Base-by-base conservation (phyloP, 2,113 vertebrate species). In the Puntigrus tetrazona region DNA sequence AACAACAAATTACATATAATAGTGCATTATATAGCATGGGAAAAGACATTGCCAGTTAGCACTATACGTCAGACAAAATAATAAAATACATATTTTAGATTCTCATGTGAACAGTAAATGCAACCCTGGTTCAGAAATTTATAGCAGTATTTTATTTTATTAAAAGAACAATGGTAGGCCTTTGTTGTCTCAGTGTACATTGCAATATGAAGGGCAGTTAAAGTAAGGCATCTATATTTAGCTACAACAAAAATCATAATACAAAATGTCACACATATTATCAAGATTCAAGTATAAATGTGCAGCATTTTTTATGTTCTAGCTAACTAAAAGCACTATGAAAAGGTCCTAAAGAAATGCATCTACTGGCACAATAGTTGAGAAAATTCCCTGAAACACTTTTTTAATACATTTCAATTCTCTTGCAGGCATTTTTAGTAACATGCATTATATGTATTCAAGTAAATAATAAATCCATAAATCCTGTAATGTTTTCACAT, bases 261-360 rank as follows among this genome's bases (percentile, higher is more conserved):
- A 69, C 22, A 36, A 22, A 72, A 72, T n/a, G 8, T 41, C 36
- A 41, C 3, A 7, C 5, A 78, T 10, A 18, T 47, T 8, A 27
- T 9, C 27, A 78, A 20, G 45, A 76, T 34, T 76, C 45, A 52
- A 76, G 45, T 76, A 76, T 76, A 52, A 75, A 52, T 20, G 10
- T 73, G 38, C 38, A 7, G 22, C 38, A 45, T 43, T 72, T 73
- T 5, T 25, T 27, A 14, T 7, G 7, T 73, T 73, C 5, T 5
- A 27, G 70, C 11, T 43, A 73, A 43, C 38, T 43, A 73, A 25
- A 1, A 43, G 38, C 13, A 73, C 36, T 45, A 22, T 38, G 34
- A 45, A 45, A 73, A 73, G 14, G 0, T 10, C 20, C 9, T 69
- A 69, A 22, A 31, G 7, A 43, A 73, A 73, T 73, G 69, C 22